Percentiles rank a stretch among this genome's conserved stretches.
Conservation (phyloP, 2,113 vertebrate species). For the Amazona guildingii region DNA sequence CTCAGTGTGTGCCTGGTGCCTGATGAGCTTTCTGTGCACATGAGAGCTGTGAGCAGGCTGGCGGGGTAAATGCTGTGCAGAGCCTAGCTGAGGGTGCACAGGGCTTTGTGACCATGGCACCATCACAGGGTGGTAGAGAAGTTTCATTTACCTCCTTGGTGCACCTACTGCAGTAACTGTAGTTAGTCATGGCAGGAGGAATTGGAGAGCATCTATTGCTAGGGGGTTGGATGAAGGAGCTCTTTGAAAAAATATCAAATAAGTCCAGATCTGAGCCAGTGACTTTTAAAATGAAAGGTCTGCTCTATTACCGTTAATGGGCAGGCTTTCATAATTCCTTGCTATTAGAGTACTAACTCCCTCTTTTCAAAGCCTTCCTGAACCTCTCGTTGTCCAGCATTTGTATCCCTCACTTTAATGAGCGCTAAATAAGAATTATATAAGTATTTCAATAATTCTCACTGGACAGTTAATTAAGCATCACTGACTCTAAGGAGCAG, state of each 20-base stretch:
- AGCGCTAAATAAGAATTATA: conserved; percentile 79
- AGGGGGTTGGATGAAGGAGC: conserved; percentile 23
- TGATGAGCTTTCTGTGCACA: rapidly evolving
- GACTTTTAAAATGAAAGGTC: conserved; percentile 74
- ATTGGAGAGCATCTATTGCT: neutral
- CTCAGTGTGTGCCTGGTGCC: rapidly evolving
- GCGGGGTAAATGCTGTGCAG: neutral
- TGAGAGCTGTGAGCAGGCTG: neutral
- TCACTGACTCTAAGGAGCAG: conserved; percentile 74
- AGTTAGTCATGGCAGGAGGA: neutral
- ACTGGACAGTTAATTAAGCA: conserved; percentile 79
- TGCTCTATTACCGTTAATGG: conserved; percentile 66
- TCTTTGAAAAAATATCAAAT: conserved; percentile 68
- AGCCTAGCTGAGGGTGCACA: neutral
- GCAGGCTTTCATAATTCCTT: conserved; percentile 70
- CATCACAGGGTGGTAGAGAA: neutral
- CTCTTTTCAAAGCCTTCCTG: conserved; percentile 67
- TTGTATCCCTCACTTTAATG: conserved; percentile 78
- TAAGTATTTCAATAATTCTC: conserved; percentile 80
- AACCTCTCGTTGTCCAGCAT: conserved; percentile 75
- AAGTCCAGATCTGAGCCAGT: conserved; percentile 67
- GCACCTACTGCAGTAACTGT: neutral
- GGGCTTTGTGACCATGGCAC: neutral
- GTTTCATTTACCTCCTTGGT: neutral
- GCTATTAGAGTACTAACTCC: conserved; percentile 61